Base-by-base conservation (phyloP, 2,797 vertebrate genomes). In the Nannoperca australis region DNA sequence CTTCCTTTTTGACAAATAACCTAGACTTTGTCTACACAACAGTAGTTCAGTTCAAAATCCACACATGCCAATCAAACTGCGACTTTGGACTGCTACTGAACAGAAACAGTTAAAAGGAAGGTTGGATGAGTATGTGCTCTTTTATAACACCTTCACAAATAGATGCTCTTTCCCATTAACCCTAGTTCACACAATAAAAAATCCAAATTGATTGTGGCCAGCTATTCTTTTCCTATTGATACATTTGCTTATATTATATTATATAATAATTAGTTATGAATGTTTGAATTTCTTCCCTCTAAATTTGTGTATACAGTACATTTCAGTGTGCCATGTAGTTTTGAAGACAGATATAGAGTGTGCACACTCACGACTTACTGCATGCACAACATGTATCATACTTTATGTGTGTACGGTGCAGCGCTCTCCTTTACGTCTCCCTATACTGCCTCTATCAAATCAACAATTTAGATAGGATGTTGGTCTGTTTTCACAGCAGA, bases 401-500 rank as follows among this genome's bases (percentile, higher is more conserved):
- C 47, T 80, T 72, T 51, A 50, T 70, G 69, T 73, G 20, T 83
- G 83, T 68, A 76, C 77, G 73, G 70, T 74, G 59, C 76, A 70
- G 68, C 62, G 61, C 76, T 79, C 74, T 83, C 69, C 79, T 74
- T 76, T 54, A 73, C 42, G 40, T 82, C 87, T 91, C 86, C 85
- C 85, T 79, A 66, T 82, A 70, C 81, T 88, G 80, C 77, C 78
- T 79, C 85, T 85, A 92, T 95, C 91, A 92, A 94, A 95, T 94
- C 94, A 91, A 83, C 93, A 93, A 92, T 95, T 93, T 90, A 93
- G 91, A 94, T 94, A 88, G 91, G 93, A 93, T 91, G 91, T 93
- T 90, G 90, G 92, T 94, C 90, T 94, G 94, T 94, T 95, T 94
- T 94, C 92, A 89, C 92, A 93, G 92, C 91, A 94, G 93, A 94